Evolutionary conservation across 2,888 invertebrate genomes (phyloP), one percentile per base, ranked within the genome.

Genomic region (Drepanosiphum platanoidis): DNA sequence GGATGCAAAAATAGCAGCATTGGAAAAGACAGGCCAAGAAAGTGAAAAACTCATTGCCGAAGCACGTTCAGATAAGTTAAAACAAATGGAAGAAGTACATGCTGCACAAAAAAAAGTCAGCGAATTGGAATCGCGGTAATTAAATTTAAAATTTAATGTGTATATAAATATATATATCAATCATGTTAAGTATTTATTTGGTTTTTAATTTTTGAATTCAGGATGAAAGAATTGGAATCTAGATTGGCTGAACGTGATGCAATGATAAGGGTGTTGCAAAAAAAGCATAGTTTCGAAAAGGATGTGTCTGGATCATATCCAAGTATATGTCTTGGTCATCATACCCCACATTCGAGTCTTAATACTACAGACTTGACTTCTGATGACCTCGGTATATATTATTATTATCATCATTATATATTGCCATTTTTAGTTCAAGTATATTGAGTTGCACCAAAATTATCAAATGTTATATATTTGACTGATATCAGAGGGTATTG

Each of bases 171-270:
- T 15, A 3, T n/a, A n/a, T n/a, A n/a, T n/a, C n/a, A n/a, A n/a
- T n/a, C n/a, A n/a, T n/a, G n/a, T n/a, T n/a, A n/a, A n/a, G n/a
- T 46, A 61, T 39, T 74, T 36, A 11, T 22, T 5, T 79, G 1
- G n/a, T n/a, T 61, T 18, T 71, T 27, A 42, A 61, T 72, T 52
- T 46, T 86, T 86, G 39, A 79, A 88, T 88, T 36, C 87, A 94
- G 94, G 89, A 92, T 95, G 88, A 96, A 96, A 90, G 95, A 95
- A 90, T 90, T 96, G 87, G 96, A 97, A 90, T 95, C 95, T 5
- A 95, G 96, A 89, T 92, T 97, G 86, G 95, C 95, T 0, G 96
- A 97, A 89, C 93, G 94, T 86, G 96, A 97, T 89, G 96, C 96
- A 0, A 95, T 97, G 95, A 95, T 97, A 88, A 93, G 94, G 88